Evolutionary conservation across 2,888 invertebrate genomes (phyloP).

Genomic region (Dryobota labecula): DNA sequence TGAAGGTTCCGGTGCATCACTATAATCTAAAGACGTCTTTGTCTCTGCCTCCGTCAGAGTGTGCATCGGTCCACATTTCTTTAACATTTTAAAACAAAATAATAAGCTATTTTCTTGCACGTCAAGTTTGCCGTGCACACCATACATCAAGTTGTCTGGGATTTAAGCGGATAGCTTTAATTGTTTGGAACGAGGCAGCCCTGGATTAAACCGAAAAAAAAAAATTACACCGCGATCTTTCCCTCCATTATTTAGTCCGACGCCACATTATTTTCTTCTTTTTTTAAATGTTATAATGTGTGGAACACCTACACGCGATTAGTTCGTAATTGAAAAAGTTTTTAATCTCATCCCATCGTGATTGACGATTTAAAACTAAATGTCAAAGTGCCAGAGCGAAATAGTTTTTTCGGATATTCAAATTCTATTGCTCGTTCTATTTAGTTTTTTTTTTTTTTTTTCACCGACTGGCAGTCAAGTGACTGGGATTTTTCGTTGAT

Average conservation of each 20-base stretch:
- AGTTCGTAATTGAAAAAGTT: conserved; percentile 57
- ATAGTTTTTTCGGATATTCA: conserved; percentile 38
- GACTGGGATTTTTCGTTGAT: neutral
- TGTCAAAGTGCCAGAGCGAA: conserved; percentile 49
- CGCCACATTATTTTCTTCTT: conserved; percentile 48
- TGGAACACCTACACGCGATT: conserved; percentile 61
- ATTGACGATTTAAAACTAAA: conserved; percentile 60
- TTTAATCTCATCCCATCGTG: conserved; percentile 53
- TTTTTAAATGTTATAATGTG: conserved; percentile 46
- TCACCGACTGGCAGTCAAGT: conserved; percentile 9
- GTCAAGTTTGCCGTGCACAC: conserved; percentile 69
- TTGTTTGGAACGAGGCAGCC: conserved; percentile 82
- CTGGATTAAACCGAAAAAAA: conserved; percentile 73
- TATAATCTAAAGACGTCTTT: neutral
- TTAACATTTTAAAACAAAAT: conserved; percentile 43
- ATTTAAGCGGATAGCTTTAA: conserved; percentile 85
- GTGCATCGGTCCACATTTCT: neutral
- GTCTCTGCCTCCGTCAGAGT: neutral
- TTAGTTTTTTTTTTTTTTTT: conserved; percentile 33
- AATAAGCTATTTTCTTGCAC: conserved; percentile 59
- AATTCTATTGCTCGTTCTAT: conserved; percentile 29
- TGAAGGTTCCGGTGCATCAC: neutral
- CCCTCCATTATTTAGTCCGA: conserved; percentile 61
- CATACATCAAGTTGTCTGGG: conserved; percentile 74
- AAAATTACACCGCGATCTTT: conserved; percentile 65